Base-by-base conservation (phyloP, 2,113 vertebrate species). In the Pollachius pollachius region DNA sequence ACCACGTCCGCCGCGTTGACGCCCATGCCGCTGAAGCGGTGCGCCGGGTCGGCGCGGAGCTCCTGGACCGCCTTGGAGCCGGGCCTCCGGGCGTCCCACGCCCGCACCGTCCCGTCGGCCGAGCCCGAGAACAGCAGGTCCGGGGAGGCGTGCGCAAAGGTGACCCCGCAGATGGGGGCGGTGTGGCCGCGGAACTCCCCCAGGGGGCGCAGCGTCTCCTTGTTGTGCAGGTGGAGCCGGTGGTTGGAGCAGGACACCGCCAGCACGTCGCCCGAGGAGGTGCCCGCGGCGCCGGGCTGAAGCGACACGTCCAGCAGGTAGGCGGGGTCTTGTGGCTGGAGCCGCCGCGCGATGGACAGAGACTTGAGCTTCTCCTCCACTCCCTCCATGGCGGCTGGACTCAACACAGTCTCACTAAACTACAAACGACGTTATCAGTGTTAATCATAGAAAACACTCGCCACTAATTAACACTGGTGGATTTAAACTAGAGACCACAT, bases 1-100 rank as follows among this genome's bases (percentile, higher is more conserved):
- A 99, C 72, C 25, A 88, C 41, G 76, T 95, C 95, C 5, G 67
- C 88, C 86, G 92, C 92, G 89, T 69, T 95, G 75, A 99, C 17
- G 66, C 97, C 97, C 19, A 98, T 94, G 77, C 95, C 95, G 82
- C 94, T 92, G 79, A 93, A 95, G 30, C 71, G 16, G 6, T 96
- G 95, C 0, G 90, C 87, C 7, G 92, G 81, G 7, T 94, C 93
- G 0, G 95, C 94, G 5, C 69, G 81, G 62, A 97, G 95, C 21
- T 90, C 3, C 80, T 91, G 95, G 1, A 64, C 83, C 0, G 94
- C 86, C 0, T 87, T 65, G 0, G 84, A 72, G 3, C 85, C 69
- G 0, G 93, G 90, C 0, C 71, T 18, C 4, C 95, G 94, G 4
- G 85, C 57, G 13, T 97, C 97, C 97, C 97, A 99, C 15, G 89